These are phyloP conservation scores for Umimayanthus chanpuru DNA, from an alignment of 92 coral and sea anemone species.

Conservation along the genomic window DNA sequence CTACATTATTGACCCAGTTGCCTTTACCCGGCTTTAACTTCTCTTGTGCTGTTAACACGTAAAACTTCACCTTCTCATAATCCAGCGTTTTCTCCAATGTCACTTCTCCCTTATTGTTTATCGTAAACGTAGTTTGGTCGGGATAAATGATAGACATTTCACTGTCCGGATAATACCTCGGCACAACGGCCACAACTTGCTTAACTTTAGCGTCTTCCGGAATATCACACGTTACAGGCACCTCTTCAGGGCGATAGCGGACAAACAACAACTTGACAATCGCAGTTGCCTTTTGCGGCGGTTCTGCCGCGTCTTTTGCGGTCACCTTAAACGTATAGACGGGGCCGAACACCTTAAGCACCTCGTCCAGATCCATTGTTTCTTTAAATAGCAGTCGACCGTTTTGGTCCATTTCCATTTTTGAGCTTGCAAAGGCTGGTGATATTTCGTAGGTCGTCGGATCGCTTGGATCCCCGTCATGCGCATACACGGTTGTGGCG, in stretches of 20 bases:
- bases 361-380: constrained; percentile 49
- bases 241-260: constrained; percentile 49
- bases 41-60: constrained; percentile 64
- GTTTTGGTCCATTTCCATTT: constrained; percentile 60
- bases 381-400: constrained; percentile 59
- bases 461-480: constrained; percentile 65
- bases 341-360: constrained; percentile 46
- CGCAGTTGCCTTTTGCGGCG: constrained; percentile 62
- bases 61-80: constrained; percentile 63
- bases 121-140: constrained; percentile 57
- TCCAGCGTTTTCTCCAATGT: constrained; percentile 56
- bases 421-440: constrained; percentile 48
- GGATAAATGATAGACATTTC: constrained; percentile 62
- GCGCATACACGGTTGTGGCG: constrained; percentile 61
- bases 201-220: constrained; percentile 64
- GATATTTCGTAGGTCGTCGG: constrained; percentile 61
- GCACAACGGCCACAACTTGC: constrained; percentile 54
- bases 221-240: constrained; percentile 47
- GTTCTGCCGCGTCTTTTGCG: constrained; percentile 64
- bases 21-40: constrained; percentile 49
- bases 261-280: constrained; percentile 64
- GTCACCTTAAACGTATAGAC: constrained; percentile 48
- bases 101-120: constrained; percentile 66
- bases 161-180: constrained; percentile 67
- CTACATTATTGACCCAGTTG: constrained; percentile 45